These are phyloP conservation scores for Thera obeliscata DNA, from an alignment of 2,888 invertebrate species.

Conservation along the genomic window DNA sequence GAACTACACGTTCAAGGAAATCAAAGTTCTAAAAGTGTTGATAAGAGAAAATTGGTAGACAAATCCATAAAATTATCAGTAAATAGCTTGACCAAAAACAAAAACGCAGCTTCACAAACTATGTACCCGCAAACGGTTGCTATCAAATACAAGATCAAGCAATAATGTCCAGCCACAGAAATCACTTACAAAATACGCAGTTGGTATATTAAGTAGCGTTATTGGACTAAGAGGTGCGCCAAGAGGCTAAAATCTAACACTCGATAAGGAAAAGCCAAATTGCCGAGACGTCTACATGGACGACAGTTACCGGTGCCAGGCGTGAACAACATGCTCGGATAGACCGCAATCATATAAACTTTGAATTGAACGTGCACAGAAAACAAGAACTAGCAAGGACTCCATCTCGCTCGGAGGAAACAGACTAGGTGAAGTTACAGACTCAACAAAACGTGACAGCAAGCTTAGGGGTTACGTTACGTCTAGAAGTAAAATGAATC, in stretches of 20 bases:
- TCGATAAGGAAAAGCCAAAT: conserved; percentile 19
- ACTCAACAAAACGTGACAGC: conserved; percentile 23
- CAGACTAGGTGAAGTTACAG: conserved; percentile 29
- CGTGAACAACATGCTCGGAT: conserved; percentile 30
- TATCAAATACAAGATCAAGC: conserved; percentile 40
- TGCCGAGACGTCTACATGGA: conserved; percentile 17
- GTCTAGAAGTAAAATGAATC: conserved; percentile 28
- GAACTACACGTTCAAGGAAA: conserved; percentile 7
- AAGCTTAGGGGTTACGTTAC: conserved; percentile 31
- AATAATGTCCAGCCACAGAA: conserved; percentile 41
- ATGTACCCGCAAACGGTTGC: conserved; percentile 31
- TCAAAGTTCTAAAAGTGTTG: background rate
- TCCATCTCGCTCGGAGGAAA: conserved; percentile 25
- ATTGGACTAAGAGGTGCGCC: conserved; percentile 37
- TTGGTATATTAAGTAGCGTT: conserved; percentile 36
- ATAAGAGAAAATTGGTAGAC: background rate
- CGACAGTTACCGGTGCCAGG: conserved; percentile 27
- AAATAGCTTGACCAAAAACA: conserved; percentile 31
- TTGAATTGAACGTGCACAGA: conserved; percentile 26
- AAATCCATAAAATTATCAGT: conserved; percentile 33
- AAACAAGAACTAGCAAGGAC: conserved; percentile 18
- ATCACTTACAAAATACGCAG: conserved; percentile 34
- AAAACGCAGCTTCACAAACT: conserved; percentile 32
- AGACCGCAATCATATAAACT: conserved; percentile 18
- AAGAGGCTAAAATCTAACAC: conserved; percentile 26